A percentile compares a stretch with the other conserved stretches of the same genome.
Conservation (phyloP, 2,888 invertebrate genomes). For the Lithophane socia region DNA sequence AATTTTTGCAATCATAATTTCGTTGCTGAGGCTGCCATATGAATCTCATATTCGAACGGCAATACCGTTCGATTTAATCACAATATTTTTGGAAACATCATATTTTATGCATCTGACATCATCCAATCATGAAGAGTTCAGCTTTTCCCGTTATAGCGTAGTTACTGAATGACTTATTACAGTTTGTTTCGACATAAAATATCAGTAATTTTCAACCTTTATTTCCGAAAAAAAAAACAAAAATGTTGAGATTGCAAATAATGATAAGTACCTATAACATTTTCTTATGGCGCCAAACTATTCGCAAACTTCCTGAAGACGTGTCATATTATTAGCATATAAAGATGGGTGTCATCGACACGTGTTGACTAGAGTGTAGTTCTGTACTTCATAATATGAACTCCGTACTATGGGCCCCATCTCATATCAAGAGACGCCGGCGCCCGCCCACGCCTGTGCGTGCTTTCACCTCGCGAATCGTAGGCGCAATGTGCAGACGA, state of each 20-base stretch:
- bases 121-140: constrained; percentile 10
- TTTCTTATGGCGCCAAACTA: background rate
- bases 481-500: constrained; percentile 55
- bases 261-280: background rate
- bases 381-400: constrained; percentile 30
- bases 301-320: background rate
- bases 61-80: constrained; percentile 31
- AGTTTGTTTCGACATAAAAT: background rate
- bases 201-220: background rate
- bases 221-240: background rate
- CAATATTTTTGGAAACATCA: constrained; percentile 40
- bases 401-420: constrained; percentile 62
- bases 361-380: constrained; percentile 32
- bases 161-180: constrained; percentile 5
- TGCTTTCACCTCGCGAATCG: constrained; percentile 80
- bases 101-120: constrained; percentile 26
- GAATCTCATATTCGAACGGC: constrained; percentile 23
- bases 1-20: constrained; percentile 13
- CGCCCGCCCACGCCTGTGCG: constrained; percentile 73
- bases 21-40: constrained; percentile 5
- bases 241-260: background rate
- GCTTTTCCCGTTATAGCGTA: constrained; percentile 3
- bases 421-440: constrained; percentile 69
- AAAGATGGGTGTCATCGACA: constrained; percentile 46
- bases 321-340: constrained; percentile 35